Conservation (phyloP, 2,113 vertebrate genomes). For the Triplophysa siluroides region DNA sequence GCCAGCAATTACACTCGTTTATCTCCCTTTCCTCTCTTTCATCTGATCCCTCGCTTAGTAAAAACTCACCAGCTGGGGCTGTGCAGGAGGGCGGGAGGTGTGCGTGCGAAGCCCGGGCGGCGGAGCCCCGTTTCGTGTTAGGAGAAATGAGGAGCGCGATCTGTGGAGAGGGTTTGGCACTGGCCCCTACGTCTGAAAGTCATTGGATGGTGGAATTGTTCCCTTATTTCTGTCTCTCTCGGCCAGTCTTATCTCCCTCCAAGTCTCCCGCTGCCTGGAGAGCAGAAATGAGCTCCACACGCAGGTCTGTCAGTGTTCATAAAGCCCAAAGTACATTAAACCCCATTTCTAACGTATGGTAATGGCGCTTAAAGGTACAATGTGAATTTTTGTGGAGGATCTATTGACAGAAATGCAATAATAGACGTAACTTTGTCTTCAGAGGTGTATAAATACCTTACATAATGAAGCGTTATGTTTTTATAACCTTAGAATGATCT, state of each 20-base stretch:
- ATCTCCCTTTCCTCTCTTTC: constrained; percentile 68
- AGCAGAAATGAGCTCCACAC: constrained; percentile 40
- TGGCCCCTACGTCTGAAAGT: constrained; percentile 63
- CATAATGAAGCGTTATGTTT: too few species aligned
- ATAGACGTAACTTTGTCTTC: too few species aligned
- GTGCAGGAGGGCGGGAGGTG: constrained; percentile 43
- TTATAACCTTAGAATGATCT: too few species aligned
- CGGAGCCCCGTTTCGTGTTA: constrained; percentile 42
- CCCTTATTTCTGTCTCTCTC: constrained; percentile 34
- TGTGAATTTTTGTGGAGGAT: too few species aligned
- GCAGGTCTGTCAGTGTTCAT: constrained; percentile 36
- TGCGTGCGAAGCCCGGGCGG: constrained; percentile 67
- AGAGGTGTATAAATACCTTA: too few species aligned
- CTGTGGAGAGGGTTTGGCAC: constrained; percentile 61
- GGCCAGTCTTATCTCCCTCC: constrained; percentile 17
- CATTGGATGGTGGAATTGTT: constrained; percentile 63
- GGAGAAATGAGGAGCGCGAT: constrained; percentile 57
- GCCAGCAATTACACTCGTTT: constrained; percentile 72
- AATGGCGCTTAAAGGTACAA: neutral
- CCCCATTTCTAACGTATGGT: neutral
- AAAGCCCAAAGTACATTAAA: constrained; percentile 14
- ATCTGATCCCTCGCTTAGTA: constrained; percentile 61
- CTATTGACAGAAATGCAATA: too few species aligned
- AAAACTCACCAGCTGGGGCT: constrained; percentile 63
- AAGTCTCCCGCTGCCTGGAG: constrained; percentile 34